Conservation (phyloP, 2,888 invertebrate genomes). For the Idaea straminata region DNA sequence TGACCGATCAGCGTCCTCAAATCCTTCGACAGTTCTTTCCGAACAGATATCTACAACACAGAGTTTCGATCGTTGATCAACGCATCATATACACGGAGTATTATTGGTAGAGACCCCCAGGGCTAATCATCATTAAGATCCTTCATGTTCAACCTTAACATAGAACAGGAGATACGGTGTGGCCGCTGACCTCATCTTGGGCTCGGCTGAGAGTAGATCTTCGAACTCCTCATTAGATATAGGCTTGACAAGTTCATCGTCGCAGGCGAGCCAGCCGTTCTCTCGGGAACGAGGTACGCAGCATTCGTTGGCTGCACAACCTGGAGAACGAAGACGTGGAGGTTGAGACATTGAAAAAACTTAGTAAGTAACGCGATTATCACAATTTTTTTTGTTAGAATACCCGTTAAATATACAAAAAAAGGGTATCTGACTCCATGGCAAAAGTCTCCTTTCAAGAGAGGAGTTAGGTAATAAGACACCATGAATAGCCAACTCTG, state of each 20-base stretch:
- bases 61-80: too few species aligned
- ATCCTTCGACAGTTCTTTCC: too few species aligned
- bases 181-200: conserved; percentile 86
- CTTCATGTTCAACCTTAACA: conserved; percentile 81
- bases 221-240: conserved; percentile 89
- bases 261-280: conserved; percentile 90
- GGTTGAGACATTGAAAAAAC: neutral
- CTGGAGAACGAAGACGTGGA: conserved; percentile 37
- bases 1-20: too few species aligned
- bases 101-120: conserved; percentile 7
- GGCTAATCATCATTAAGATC: conserved; percentile 31
- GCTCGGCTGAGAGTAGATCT: conserved; percentile 86
- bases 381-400: too few species aligned
- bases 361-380: neutral
- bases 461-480: too few species aligned
- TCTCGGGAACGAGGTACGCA: conserved; percentile 72
- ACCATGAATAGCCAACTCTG: too few species aligned
- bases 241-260: conserved; percentile 91
- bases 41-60: too few species aligned
- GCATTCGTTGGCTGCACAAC: conserved; percentile 76
- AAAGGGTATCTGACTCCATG: too few species aligned
- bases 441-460: too few species aligned
- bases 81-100: too few species aligned
- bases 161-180: conserved; percentile 94
- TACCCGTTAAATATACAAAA: too few species aligned